A percentile compares a stretch with the other conserved stretches of the same genome.
These are phyloP conservation scores for Semnornis frantzii DNA, from an alignment of 2,113 vertebrate genomes.

Conservation along the genomic window DNA sequence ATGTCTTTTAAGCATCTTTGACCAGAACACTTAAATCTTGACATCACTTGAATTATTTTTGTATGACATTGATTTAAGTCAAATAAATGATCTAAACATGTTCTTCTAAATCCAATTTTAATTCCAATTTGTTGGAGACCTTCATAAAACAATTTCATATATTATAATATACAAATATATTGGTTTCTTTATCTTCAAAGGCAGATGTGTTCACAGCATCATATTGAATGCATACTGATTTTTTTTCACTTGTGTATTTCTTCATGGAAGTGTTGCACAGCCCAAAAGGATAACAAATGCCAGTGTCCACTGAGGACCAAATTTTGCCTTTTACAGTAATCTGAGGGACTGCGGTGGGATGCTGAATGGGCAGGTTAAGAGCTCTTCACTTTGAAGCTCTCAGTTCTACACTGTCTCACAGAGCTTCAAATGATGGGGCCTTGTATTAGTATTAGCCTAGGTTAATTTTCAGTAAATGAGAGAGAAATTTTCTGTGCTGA, in stretches of 20 bases:
- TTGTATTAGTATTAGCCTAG: background rate
- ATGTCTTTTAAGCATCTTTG: background rate
- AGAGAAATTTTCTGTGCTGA: background rate
- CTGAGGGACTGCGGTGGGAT: background rate
- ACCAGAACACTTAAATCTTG: conserved; percentile 3
- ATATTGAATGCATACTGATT: background rate
- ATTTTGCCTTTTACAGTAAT: background rate
- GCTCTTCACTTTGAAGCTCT: background rate
- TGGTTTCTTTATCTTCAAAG: background rate
- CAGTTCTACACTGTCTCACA: background rate
- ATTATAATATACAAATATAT: background rate
- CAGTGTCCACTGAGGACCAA: background rate
- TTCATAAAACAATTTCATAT: background rate
- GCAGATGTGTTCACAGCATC: background rate
- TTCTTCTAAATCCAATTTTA: conserved; percentile 10
- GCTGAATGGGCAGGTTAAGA: background rate
- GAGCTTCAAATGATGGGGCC: background rate
- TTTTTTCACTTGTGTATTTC: background rate
- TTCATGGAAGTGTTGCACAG: background rate
- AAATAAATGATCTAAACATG: conserved; percentile 1
- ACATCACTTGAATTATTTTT: background rate
- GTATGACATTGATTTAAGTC: background rate
- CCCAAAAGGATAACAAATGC: background rate
- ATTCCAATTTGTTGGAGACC: background rate
- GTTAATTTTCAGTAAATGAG: background rate